Base-by-base conservation (phyloP, 1,140 invertebrate species). In the Heterodera carotae region DNA sequence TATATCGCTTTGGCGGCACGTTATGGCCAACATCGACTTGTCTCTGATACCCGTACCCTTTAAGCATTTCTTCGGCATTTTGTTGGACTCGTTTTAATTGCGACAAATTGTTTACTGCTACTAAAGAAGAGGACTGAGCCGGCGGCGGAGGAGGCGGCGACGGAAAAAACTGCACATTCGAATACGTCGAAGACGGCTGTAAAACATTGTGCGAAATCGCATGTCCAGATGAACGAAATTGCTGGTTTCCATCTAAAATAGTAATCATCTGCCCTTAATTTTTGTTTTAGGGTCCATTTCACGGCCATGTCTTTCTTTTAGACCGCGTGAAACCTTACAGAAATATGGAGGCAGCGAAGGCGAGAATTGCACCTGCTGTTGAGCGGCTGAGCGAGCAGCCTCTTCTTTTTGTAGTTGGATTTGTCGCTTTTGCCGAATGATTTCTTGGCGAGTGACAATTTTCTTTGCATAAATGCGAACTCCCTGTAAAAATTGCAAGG, bases 371-470 rank as follows among this genome's bases (percentile, higher is more conserved):
- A 3, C 8, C 36, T 70, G 48, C 15, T 73, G 60, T 73, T 60
- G 36, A 62, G 27, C 25, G 15, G 59, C 39, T 33, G 29, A 25
- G 10, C 33, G 59, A 15, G 27, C 10, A 25, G 33, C 43, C 15
- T 74, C 72, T 33, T 74, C 72, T 31, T 34, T 66, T 59, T 56
- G 31, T 8, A 66, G 72, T 74, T 74, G 48, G 25, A 74, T 33
- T 62, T 74, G 59, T 29, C 72, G 72, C 39, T 74, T 74, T 62
- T 64, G 72, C 39, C 56, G 71, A 48, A 76, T 53, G n/a, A 75
- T 59, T 12, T 76, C 75, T n/a, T 76, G 66, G n/a, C 29, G 29
- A 31, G 56, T 56, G 5, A 76, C n/a, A 2, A 76, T 64, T 69
- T 64, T 39, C 36, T 75, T 76, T 1, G 66, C 64, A 25, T 76